phyloP scores from a whole-genome alignment of 2,888 invertebrate species.

The Ennomos fuscantarius region DNA sequence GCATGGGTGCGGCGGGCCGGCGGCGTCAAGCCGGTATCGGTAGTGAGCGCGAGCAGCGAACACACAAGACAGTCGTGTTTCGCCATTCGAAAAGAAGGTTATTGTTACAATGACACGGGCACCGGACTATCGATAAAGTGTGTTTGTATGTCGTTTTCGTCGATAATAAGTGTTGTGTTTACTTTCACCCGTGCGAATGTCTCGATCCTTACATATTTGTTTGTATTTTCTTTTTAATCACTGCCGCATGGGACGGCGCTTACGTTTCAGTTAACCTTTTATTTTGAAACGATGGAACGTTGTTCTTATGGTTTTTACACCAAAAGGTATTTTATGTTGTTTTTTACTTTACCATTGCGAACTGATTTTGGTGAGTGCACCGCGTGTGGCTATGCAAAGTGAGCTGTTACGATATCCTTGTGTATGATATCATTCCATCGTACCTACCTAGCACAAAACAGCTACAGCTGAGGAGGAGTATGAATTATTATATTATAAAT shows the following conservation, averaged over 20 bases:
- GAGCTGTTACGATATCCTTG: conserved; percentile 34
- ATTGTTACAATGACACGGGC: conserved; percentile 80
- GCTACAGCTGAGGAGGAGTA: conserved; percentile 24
- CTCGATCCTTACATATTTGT: conserved; percentile 81
- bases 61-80: conserved; percentile 71
- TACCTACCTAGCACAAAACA: background rate
- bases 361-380: conserved; percentile 72
- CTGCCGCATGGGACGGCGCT: conserved; percentile 83
- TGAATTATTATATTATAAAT: background rate
- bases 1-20: conserved; percentile 68
- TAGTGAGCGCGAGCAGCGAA: conserved; percentile 45
- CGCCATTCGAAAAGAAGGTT: conserved; percentile 81
- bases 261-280: conserved; percentile 84
- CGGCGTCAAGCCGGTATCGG: conserved; percentile 26
- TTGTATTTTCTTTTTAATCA: conserved; percentile 79
- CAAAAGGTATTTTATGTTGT: conserved; percentile 90
- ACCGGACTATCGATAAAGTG: conserved; percentile 83
- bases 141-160: conserved; percentile 85
- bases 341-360: conserved; percentile 81
- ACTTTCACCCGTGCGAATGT: conserved; percentile 85
- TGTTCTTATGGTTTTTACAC: conserved; percentile 92
- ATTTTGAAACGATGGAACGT: conserved; percentile 90
- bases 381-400: conserved; percentile 71
- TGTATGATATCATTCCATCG: conserved; percentile 6
- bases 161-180: conserved; percentile 84